These are phyloP conservation scores for Rafetus swinhoei DNA, from an alignment of 2,113 vertebrate species.

Conservation along the genomic window DNA sequence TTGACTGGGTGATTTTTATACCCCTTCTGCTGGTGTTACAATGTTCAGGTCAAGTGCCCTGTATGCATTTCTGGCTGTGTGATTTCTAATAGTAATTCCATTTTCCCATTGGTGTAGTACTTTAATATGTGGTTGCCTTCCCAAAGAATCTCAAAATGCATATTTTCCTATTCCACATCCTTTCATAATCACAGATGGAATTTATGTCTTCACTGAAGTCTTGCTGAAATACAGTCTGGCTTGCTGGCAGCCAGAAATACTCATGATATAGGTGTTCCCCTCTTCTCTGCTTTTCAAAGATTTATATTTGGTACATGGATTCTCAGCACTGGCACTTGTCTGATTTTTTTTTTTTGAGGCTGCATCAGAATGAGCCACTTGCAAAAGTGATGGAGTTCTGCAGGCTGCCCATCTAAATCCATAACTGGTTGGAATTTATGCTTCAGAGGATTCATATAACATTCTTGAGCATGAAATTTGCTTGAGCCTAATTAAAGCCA, in stretches of 20 bases:
- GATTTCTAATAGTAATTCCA: neutral
- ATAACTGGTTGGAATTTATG: neutral
- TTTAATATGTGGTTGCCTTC: neutral
- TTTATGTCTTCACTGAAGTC: neutral
- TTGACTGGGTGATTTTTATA: neutral
- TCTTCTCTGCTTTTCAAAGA: neutral
- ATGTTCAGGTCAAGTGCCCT: neutral
- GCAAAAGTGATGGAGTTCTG: neutral
- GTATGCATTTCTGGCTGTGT: neutral
- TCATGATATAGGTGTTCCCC: neutral
- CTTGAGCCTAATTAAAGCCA: neutral
- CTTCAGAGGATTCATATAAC: neutral
- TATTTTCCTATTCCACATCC: neutral
- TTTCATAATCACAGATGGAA: neutral
- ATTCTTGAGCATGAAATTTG: neutral
- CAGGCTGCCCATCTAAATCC: neutral
- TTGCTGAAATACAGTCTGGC: neutral
- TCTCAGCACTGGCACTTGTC: neutral
- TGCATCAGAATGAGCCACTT: neutral
- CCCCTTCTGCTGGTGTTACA: neutral
- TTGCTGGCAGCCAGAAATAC: neutral
- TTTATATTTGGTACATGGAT: neutral
- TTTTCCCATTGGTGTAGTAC: neutral
- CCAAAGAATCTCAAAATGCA: neutral
- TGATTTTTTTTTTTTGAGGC: neutral